Conservation (phyloP, 1,140 invertebrate species). For the Gryon sp. region DNA sequence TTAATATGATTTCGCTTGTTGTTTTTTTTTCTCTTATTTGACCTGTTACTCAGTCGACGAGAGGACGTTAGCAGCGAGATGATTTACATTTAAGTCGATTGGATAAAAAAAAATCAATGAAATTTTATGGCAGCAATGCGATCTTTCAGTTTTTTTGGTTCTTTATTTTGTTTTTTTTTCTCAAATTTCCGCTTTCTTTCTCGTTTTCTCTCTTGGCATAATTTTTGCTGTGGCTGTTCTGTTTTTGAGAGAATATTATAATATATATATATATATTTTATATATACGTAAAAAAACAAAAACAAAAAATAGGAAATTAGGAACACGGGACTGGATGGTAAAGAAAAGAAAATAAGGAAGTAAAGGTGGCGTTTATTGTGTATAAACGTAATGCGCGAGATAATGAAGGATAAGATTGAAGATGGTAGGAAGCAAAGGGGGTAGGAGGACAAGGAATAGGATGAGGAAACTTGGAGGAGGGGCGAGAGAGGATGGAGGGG, state of each 20-base stretch:
- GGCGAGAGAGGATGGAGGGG: conserved; percentile 27
- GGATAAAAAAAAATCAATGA: conserved; percentile 61
- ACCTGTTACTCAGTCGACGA: conserved; percentile 37
- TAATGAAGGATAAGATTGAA: too few species aligned
- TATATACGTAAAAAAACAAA: too few species aligned
- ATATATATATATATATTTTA: too few species aligned
- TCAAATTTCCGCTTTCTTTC: conserved; percentile 28
- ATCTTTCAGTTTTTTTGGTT: conserved; percentile 29
- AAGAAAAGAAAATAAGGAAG: conserved; percentile 3
- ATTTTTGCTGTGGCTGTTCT: conserved; percentile 9
- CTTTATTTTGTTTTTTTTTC: conserved; percentile 22
- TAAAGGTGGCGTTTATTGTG: too few species aligned
- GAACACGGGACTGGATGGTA: conserved; percentile 37
- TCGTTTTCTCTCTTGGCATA: conserved; percentile 27
- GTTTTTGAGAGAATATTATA: too few species aligned
- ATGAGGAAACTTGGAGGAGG: conserved; percentile 17
- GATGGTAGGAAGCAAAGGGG: too few species aligned
- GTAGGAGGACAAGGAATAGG: conserved; percentile 9
- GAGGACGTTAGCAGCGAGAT: conserved; percentile 51
- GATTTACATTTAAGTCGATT: conserved; percentile 32
- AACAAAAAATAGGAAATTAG: conserved; percentile 46
- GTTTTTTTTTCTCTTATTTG: conserved; percentile 21
- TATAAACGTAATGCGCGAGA: too few species aligned
- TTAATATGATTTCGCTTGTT: conserved; percentile 1
- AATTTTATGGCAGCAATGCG: conserved; percentile 64